Percentiles rank a stretch among this genome's conserved stretches.
phyloP scores from a whole-genome alignment of 23 tunicate genomes.

The Botrylloides violaceus region DNA sequence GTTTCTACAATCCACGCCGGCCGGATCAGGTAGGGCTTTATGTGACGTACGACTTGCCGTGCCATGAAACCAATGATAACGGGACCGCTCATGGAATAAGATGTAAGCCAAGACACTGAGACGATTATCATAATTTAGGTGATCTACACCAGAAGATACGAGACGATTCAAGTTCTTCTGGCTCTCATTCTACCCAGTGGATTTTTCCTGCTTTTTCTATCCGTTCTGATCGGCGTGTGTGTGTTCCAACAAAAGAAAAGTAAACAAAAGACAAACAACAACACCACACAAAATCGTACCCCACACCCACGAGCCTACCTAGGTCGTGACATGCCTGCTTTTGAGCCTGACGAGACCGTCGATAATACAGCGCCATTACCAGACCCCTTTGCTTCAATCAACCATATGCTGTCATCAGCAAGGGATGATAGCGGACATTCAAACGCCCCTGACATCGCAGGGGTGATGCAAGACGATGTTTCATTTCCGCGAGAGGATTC shows the following conservation, averaged over 20 bases:
- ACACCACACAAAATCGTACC: neutral
- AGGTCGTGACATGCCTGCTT: conserved; percentile 18
- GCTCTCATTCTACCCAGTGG: conserved; percentile 3
- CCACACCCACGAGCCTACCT: neutral
- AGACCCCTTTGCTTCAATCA: conserved; percentile 11
- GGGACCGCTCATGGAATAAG: too few species aligned
- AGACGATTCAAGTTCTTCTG: neutral
- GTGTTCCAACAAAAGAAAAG: neutral
- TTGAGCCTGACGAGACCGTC: conserved; percentile 13
- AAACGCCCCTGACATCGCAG: neutral
- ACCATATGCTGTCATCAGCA: conserved; percentile 15
- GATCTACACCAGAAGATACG: neutral
- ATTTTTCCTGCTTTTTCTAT: conserved; percentile 8
- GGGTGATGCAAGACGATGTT: neutral
- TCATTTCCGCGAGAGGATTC: neutral
- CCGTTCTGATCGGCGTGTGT: neutral
- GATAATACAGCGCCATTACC: neutral
- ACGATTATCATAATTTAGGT: neutral
- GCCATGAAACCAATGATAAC: too few species aligned
- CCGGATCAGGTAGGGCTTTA: conserved; percentile 10
- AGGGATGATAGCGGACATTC: conserved; percentile 3
- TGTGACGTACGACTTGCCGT: too few species aligned
- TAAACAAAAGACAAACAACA: neutral
- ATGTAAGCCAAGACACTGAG: too few species aligned
- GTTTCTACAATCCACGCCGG: neutral